A percentile compares a stretch with the other conserved stretches of the same genome.
Evolutionary conservation across 2,113 vertebrate species (phyloP).

Genomic region (Ranitomeya variabilis): DNA sequence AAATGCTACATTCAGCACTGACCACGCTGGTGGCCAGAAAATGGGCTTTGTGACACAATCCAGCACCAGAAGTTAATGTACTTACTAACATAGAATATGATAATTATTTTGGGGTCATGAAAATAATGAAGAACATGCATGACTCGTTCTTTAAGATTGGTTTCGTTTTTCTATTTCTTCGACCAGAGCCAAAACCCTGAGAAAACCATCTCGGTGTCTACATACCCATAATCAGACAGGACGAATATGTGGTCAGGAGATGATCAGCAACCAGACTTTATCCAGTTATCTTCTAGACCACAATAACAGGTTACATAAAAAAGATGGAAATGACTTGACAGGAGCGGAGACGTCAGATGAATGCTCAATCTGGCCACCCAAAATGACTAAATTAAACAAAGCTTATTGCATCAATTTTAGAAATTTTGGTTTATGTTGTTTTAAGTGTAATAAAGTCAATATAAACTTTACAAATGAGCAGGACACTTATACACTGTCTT

Average conservation of each 20-base stretch:
- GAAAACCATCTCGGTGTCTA: background rate
- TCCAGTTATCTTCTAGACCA: slow-evolving; percentile 5
- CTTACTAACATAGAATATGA: background rate
- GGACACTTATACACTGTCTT: background rate
- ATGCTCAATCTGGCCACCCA: background rate
- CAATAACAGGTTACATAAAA: background rate
- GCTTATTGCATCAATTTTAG: background rate
- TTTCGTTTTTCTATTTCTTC: background rate
- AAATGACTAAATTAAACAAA: background rate
- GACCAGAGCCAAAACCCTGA: background rate
- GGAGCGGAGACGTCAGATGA: background rate
- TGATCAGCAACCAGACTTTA: background rate
- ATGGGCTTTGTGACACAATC: background rate
- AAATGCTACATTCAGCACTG: background rate
- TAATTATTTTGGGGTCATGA: background rate
- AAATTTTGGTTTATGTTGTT: background rate
- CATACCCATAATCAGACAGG: slow-evolving; percentile 12
- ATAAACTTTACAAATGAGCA: too few relatives aligned
- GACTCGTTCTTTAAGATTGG: background rate
- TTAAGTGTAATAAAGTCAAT: background rate
- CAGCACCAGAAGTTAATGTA: background rate
- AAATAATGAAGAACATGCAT: background rate
- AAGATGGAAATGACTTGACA: background rate
- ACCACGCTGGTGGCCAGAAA: background rate
- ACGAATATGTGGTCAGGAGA: background rate